Evolutionary conservation across 2,888 invertebrate species (phyloP).

Genomic region (Sthenelais limicola): DNA sequence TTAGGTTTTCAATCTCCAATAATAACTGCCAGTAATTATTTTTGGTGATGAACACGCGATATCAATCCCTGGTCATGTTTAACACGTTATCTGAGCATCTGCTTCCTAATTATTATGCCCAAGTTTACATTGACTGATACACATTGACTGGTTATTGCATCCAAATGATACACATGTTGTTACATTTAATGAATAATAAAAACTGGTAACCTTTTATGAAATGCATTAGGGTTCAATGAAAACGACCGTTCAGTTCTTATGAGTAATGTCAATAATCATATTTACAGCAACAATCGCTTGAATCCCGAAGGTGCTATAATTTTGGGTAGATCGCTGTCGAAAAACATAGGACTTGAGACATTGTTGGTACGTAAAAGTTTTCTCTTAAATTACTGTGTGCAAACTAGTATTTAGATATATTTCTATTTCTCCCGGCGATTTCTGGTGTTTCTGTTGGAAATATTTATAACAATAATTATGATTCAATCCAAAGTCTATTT

Average conservation of each 20-base stretch:
- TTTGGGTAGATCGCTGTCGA: conserved; percentile 58
- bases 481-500: not conserved
- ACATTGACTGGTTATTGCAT: too few relatives aligned
- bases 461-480: not conserved
- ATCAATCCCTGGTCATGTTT: too few relatives aligned
- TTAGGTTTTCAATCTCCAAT: too few relatives aligned
- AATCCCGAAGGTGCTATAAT: conserved; percentile 58
- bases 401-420: not conserved
- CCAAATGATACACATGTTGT: too few relatives aligned
- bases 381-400: not conserved
- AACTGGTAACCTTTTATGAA: not conserved
- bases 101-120: too few relatives aligned
- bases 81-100: too few relatives aligned
- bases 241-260: too few relatives aligned
- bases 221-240: not conserved
- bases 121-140: too few relatives aligned
- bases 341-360: conserved; percentile 64
- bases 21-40: too few relatives aligned
- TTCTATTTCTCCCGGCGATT: not conserved
- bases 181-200: not conserved
- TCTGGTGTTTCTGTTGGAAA: too few relatives aligned
- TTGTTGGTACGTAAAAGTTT: conserved; percentile 63
- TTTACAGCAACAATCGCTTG: conserved; percentile 66
- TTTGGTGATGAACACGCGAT: too few relatives aligned
- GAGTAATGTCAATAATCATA: too few relatives aligned